These are phyloP conservation scores for Rhinophrynus dorsalis DNA, from an alignment of 2,797 vertebrate species.

Conservation along the genomic window DNA sequence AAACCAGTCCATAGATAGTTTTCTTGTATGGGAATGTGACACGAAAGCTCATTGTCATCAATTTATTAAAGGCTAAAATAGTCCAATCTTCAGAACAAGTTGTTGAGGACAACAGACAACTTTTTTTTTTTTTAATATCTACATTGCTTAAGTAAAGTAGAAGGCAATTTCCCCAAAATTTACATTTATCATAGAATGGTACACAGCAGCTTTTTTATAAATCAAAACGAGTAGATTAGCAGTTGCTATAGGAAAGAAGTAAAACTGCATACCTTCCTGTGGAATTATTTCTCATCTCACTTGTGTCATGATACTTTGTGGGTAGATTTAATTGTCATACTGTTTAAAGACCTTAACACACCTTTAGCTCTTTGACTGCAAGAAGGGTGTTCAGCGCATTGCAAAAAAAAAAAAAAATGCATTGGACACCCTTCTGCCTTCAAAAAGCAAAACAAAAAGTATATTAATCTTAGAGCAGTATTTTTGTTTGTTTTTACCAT, in stretches of 20 bases:
- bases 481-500: too few relatives aligned
- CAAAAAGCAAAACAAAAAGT: too few relatives aligned
- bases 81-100: slow-evolving; percentile 23
- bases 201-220: slow-evolving; percentile 32
- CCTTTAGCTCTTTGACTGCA: too few relatives aligned
- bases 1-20: too few relatives aligned
- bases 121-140: slow-evolving; percentile 4
- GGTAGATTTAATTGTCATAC: background rate
- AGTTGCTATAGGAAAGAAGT: slow-evolving; percentile 8
- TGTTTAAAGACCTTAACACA: background rate
- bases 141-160: slow-evolving; percentile 6
- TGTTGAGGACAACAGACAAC: slow-evolving; percentile 22
- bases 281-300: background rate
- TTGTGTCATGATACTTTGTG: background rate
- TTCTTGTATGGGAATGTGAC: too few relatives aligned
- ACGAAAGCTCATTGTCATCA: slow-evolving; percentile 11
- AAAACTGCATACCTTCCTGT: background rate
- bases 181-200: slow-evolving; percentile 16
- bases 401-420: too few relatives aligned
- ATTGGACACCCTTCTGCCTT: too few relatives aligned
- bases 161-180: slow-evolving; percentile 3
- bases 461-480: too few relatives aligned
- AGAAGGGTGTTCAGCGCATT: too few relatives aligned
- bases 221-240: slow-evolving; percentile 14
- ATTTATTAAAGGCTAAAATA: slow-evolving; percentile 48